Evolutionary conservation across 1,140 invertebrate genomes (phyloP).

Genomic region (Orchesella cincta): DNA sequence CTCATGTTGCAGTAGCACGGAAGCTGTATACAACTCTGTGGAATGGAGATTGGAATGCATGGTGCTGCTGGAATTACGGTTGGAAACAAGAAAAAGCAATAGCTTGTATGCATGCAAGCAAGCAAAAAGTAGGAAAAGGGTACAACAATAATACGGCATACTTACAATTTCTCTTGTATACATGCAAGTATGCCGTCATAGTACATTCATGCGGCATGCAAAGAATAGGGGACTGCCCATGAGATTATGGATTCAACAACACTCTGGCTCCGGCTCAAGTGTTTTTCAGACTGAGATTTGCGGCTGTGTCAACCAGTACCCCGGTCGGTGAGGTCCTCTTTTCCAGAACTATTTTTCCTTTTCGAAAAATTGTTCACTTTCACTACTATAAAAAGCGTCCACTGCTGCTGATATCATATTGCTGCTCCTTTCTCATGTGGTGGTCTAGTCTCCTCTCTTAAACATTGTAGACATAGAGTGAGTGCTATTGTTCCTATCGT

Average conservation of each 20-base stretch:
- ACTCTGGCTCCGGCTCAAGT: conserved; percentile 25
- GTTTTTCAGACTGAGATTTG: conserved; percentile 29
- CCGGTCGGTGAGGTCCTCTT: conserved; percentile 23
- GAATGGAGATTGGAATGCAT: conserved; percentile 17
- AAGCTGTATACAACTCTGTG: conserved; percentile 17
- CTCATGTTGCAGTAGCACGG: conserved; percentile 22
- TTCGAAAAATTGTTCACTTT: neutral
- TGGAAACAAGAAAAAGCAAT: neutral
- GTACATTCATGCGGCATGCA: neutral
- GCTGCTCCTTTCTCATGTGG: neutral
- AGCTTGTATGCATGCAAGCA: conserved; percentile 6
- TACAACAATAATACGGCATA: conserved; percentile 13
- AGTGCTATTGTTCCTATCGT: neutral
- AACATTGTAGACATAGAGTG: neutral
- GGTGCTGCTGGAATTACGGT: neutral
- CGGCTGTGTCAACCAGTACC: conserved; percentile 29
- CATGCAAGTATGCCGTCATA: neutral
- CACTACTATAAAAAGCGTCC: neutral
- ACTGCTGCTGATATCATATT: neutral
- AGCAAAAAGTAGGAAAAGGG: neutral
- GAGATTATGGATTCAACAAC: conserved; percentile 29
- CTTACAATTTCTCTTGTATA: conserved; percentile 4
- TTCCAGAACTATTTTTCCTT: conserved; percentile 9
- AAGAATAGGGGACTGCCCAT: conserved; percentile 8
- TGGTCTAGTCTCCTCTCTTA: neutral